A percentile compares a stretch with the other conserved stretches of the same genome.
phyloP scores from a whole-genome alignment of 1,140 invertebrate genomes.

The Cydia fagiglandana region DNA sequence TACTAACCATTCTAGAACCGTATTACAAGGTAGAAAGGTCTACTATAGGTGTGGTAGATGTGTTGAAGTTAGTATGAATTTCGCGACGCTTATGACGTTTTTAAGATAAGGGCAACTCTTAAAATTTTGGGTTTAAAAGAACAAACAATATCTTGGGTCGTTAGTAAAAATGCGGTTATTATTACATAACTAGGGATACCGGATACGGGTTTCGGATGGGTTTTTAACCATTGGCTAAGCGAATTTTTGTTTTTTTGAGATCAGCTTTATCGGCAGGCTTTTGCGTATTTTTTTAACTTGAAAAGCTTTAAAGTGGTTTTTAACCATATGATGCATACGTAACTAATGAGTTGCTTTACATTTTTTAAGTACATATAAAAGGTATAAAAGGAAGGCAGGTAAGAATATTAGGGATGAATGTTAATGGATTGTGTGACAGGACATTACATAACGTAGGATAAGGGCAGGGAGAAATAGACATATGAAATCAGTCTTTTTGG shows the following conservation, averaged over 20 bases:
- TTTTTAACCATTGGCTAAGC: slow-evolving; percentile 30
- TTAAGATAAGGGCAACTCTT: slow-evolving; percentile 39
- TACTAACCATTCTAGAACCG: not conserved
- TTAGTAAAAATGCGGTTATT: slow-evolving; percentile 69
- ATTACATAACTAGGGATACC: slow-evolving; percentile 49
- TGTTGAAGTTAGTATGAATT: not conserved
- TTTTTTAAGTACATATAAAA: no score
- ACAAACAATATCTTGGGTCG: slow-evolving; percentile 74
- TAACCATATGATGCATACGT: no score
- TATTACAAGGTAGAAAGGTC: not conserved
- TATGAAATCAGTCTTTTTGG: no score
- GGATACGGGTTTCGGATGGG: slow-evolving; percentile 41
- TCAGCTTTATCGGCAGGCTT: not conserved
- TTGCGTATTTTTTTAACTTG: not conserved
- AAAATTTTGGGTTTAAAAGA: slow-evolving; percentile 48
- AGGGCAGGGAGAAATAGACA: no score
- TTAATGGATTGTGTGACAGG: no score
- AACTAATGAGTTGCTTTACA: no score
- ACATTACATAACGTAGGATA: no score
- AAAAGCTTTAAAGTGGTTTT: not conserved
- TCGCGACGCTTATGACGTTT: slow-evolving; percentile 15
- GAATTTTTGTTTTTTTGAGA: slow-evolving; percentile 8
- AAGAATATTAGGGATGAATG: no score
- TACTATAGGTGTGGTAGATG: not conserved
- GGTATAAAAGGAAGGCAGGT: no score